These are phyloP conservation scores for Brachynemurus nebulosus DNA, from an alignment of 2,888 invertebrate species.

Conservation along the genomic window DNA sequence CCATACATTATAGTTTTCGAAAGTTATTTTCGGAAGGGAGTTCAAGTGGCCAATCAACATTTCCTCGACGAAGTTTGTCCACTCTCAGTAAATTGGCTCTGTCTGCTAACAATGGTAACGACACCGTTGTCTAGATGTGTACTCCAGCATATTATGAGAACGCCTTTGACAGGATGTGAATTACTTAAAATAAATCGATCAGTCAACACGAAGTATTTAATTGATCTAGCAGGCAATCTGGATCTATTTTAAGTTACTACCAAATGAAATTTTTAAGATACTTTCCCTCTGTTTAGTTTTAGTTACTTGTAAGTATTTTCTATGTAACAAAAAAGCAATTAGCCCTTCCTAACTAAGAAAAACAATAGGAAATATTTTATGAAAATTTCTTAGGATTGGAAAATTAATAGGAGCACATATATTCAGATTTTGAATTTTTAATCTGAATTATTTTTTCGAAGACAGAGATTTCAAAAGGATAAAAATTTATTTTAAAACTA, in stretches of 20 bases:
- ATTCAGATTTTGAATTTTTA: too few species aligned
- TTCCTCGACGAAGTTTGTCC: slow-evolving; percentile 69
- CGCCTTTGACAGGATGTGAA: neutral
- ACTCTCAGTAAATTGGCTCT: slow-evolving; percentile 63
- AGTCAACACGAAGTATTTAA: slow-evolving; percentile 1
- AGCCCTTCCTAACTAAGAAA: too few species aligned
- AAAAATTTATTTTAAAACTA: too few species aligned
- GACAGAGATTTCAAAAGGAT: too few species aligned
- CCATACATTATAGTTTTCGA: slow-evolving; percentile 66
- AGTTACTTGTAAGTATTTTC: too few species aligned
- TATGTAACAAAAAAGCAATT: too few species aligned
- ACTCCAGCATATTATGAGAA: neutral
- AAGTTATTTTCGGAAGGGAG: slow-evolving; percentile 75
- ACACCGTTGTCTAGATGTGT: slow-evolving; percentile 7
- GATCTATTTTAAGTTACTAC: neutral
- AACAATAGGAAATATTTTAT: too few species aligned
- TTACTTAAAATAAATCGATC: neutral
- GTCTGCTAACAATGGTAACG: slow-evolving; percentile 27
- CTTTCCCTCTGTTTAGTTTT: neutral
- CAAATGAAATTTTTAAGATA: neutral
- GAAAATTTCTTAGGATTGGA: too few species aligned
- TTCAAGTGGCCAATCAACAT: slow-evolving; percentile 42
- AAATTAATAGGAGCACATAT: too few species aligned
- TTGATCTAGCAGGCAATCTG: slow-evolving; percentile 7
- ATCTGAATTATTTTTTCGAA: too few species aligned